A percentile compares a stretch with the other conserved stretches of the same genome.
Conservation (phyloP, 1,140 invertebrate genomes). For the Heliconius melpomene region DNA sequence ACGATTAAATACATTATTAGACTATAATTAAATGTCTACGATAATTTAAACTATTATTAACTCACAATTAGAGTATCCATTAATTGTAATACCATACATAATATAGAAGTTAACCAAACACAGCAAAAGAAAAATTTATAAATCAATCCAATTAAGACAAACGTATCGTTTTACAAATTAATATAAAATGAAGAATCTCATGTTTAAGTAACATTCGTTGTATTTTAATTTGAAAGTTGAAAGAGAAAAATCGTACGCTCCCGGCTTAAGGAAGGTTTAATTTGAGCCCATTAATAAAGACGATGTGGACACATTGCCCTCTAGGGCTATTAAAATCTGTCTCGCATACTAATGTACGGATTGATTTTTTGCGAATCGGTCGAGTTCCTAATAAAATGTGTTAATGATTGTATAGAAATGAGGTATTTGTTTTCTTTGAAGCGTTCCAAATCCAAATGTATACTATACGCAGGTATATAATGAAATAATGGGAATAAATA, state of each 20-base stretch:
- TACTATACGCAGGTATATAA: neutral
- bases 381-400: constrained; percentile 51
- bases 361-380: constrained; percentile 43
- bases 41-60: too few relatives aligned
- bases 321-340: constrained; percentile 57
- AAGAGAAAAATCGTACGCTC: constrained; percentile 67
- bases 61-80: too few relatives aligned
- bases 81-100: too few relatives aligned
- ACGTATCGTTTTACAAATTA: constrained; percentile 25
- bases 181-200: constrained; percentile 20
- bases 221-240: constrained; percentile 67
- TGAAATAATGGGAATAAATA: neutral
- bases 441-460: neutral
- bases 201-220: constrained; percentile 65
- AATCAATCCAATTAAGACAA: constrained; percentile 21
- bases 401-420: constrained; percentile 47
- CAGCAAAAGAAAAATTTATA: neutral
- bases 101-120: neutral
- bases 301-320: constrained; percentile 64
- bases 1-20: too few relatives aligned
- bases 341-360: constrained; percentile 47
- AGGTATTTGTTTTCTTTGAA: neutral
- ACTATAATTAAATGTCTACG: too few relatives aligned
- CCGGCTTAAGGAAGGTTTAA: constrained; percentile 64
- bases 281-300: constrained; percentile 74